Conservation (phyloP, 2,113 vertebrate genomes). For the Arenaria interpres region DNA sequence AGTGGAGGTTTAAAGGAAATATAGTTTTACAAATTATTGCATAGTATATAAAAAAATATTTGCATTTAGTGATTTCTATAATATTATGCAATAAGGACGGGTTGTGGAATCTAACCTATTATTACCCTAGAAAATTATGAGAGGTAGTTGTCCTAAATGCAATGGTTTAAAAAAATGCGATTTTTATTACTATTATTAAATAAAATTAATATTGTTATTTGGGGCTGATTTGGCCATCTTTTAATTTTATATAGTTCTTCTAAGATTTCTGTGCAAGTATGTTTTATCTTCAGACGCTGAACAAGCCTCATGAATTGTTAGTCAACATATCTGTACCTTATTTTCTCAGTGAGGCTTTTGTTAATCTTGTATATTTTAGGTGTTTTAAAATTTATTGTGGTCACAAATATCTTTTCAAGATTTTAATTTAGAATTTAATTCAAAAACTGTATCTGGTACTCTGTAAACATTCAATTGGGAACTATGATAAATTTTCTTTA, state of each 20-base stretch:
- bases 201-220: neutral
- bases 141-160: neutral
- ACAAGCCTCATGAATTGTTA: constrained; percentile 8
- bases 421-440: constrained; percentile 32
- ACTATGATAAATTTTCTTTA: neutral
- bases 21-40: neutral
- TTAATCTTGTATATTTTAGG: constrained; percentile 36
- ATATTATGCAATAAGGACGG: neutral
- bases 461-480: neutral
- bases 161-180: neutral
- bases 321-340: neutral
- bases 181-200: neutral
- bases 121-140: neutral
- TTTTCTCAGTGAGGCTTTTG: constrained; percentile 47
- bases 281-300: constrained; percentile 37
- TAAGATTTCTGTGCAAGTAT: constrained; percentile 39
- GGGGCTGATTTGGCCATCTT: neutral
- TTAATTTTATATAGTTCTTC: constrained; percentile 57
- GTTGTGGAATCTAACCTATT: neutral
- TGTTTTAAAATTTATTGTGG: constrained; percentile 26
- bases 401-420: neutral
- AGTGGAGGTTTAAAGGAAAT: neutral
- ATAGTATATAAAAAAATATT: neutral
- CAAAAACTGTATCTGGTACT: neutral
- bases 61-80: neutral